These are phyloP conservation scores for Notothenia rossii DNA, from an alignment of 2,113 vertebrate genomes.

Conservation along the genomic window DNA sequence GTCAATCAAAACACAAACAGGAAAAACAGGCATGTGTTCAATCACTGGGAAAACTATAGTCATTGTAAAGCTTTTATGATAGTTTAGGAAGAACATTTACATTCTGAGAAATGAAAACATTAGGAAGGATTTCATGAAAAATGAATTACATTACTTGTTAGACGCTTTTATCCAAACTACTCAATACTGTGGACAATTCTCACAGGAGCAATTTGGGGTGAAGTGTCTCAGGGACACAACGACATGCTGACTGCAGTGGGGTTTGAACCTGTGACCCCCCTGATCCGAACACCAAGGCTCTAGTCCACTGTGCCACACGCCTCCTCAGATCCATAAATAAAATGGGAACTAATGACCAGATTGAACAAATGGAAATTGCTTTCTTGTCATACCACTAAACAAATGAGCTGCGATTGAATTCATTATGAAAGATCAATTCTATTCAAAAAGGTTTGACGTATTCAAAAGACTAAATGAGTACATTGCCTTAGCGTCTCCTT, in stretches of 20 bases:
- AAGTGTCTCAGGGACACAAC: too few species aligned
- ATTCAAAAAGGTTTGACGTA: neutral
- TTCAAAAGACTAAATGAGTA: too few species aligned
- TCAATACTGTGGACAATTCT: too few species aligned
- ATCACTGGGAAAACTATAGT: neutral
- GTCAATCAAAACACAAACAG: neutral
- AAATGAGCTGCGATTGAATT: neutral
- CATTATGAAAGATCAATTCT: neutral
- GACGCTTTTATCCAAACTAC: too few species aligned
- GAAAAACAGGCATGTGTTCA: neutral
- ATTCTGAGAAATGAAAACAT: neutral
- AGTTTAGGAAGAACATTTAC: neutral
- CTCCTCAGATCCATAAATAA: too few species aligned
- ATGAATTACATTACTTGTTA: neutral
- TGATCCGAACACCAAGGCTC: too few species aligned
- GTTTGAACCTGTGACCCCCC: too few species aligned
- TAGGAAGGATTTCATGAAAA: neutral
- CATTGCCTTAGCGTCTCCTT: too few species aligned
- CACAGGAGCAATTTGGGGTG: too few species aligned
- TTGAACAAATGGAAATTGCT: conserved; percentile 3
- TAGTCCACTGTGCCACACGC: too few species aligned
- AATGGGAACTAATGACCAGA: neutral
- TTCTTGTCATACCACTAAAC: neutral
- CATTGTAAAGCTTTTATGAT: neutral
- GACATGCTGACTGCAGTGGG: too few species aligned